These are phyloP conservation scores for Porites divaricata DNA, from an alignment of 92 coral and sea anemone species.

Conservation along the genomic window DNA sequence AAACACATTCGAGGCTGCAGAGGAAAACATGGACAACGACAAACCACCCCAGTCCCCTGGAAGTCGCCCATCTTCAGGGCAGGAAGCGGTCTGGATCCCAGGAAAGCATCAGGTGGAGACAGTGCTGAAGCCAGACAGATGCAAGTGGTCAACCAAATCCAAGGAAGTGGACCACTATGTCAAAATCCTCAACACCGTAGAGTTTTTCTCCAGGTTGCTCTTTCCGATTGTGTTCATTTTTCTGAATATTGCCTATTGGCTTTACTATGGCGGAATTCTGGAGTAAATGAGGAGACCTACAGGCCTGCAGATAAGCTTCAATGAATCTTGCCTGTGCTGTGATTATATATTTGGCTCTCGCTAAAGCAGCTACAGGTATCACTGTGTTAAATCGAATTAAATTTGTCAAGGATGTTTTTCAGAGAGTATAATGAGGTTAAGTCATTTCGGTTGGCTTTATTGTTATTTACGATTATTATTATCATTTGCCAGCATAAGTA, in stretches of 20 bases:
- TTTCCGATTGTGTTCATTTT: slow-evolving; percentile 76
- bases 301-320: neutral
- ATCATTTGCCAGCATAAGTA: too few species aligned
- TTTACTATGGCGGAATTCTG: slow-evolving; percentile 55
- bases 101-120: slow-evolving; percentile 87
- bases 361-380: too few species aligned
- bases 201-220: slow-evolving; percentile 75
- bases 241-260: slow-evolving; percentile 83
- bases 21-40: slow-evolving; percentile 19
- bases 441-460: too few species aligned
- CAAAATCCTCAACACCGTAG: slow-evolving; percentile 78
- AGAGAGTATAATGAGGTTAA: too few species aligned
- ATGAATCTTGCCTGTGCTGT: too few species aligned
- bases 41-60: slow-evolving; percentile 43
- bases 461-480: too few species aligned
- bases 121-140: slow-evolving; percentile 64
- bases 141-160: slow-evolving; percentile 41
- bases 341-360: too few species aligned
- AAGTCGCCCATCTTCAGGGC: slow-evolving; percentile 74
- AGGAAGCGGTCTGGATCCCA: slow-evolving; percentile 93
- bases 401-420: too few species aligned
- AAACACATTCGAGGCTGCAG: slow-evolving; percentile 17
- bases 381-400: too few species aligned
- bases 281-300: neutral
- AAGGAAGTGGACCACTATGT: slow-evolving; percentile 44